Percentiles rank a stretch among this genome's conserved stretches.
These are phyloP conservation scores for Thymelicus lineola DNA, from an alignment of 2,888 invertebrate species.

Conservation along the genomic window DNA sequence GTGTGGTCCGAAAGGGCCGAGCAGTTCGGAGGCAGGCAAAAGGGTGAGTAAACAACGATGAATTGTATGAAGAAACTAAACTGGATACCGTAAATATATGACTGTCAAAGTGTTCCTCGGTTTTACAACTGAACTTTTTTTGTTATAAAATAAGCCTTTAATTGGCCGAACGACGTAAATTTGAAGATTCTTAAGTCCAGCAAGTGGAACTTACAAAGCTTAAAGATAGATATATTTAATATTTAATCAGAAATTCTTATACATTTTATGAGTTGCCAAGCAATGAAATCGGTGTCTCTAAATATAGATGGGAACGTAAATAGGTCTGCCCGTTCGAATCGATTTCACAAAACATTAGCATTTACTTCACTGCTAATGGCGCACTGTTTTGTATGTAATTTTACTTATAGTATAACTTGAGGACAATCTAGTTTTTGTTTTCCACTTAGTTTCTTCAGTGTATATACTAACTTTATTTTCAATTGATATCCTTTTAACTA, in stretches of 20 bases:
- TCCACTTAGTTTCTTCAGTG: neutral
- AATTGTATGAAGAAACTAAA: conserved; percentile 33
- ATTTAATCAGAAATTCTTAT: neutral
- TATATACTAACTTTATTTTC: neutral
- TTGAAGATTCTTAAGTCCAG: no score
- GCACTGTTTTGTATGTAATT: no score
- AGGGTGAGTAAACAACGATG: conserved; percentile 87
- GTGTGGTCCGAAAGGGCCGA: conserved; percentile 94
- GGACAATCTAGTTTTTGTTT: neutral
- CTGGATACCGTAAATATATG: neutral
- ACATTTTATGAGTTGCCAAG: neutral
- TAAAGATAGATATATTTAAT: no score
- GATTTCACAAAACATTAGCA: neutral
- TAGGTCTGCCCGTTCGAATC: neutral
- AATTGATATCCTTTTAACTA: neutral
- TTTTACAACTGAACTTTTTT: conserved; percentile 7
- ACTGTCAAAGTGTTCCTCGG: neutral
- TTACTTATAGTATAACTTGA: no score
- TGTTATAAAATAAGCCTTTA: neutral
- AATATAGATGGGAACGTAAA: neutral
- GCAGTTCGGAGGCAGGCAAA: conserved; percentile 95
- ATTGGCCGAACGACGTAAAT: no score
- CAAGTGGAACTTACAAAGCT: no score
- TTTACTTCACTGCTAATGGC: no score
- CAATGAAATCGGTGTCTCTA: neutral